A percentile compares a stretch with the other conserved stretches of the same genome.
phyloP scores from a whole-genome alignment of 2,797 vertebrate genomes.

The Carcharodon carcharias region DNA sequence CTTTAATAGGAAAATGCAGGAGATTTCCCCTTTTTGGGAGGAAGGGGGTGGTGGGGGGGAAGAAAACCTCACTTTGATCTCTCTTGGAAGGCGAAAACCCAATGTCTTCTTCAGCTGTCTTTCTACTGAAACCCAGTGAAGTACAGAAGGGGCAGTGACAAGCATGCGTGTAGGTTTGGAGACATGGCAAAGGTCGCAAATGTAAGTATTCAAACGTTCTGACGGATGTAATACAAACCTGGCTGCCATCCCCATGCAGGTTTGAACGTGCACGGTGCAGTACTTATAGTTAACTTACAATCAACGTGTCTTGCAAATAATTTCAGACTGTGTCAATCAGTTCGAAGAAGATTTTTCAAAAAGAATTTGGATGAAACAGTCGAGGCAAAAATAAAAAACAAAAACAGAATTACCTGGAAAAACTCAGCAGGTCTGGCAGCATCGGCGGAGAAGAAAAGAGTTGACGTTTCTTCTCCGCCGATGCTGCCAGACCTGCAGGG shows the following conservation, averaged over 20 bases:
- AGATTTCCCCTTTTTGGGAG: slow-evolving; percentile 65
- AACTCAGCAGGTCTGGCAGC: too few species aligned
- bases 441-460: too few species aligned
- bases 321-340: not conserved
- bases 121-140: slow-evolving; percentile 3
- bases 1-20: slow-evolving; percentile 46
- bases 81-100: slow-evolving; percentile 59
- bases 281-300: not conserved
- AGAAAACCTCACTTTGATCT: slow-evolving; percentile 71
- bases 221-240: slow-evolving; percentile 21
- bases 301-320: not conserved
- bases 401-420: too few species aligned
- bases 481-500: too few species aligned
- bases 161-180: not conserved
- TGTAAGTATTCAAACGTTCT: not conserved
- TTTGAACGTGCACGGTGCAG: not conserved
- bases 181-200: not conserved
- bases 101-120: slow-evolving; percentile 95
- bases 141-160: not conserved
- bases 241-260: not conserved
- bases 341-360: not conserved
- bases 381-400: not conserved
- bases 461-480: too few species aligned
- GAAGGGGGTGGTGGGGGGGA: slow-evolving; percentile 49
- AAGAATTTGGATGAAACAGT: too few species aligned